A percentile compares a stretch with the other conserved stretches of the same genome.
Conservation (phyloP, 2,797 vertebrate genomes). For the Petrocephalus schoutedeni region DNA sequence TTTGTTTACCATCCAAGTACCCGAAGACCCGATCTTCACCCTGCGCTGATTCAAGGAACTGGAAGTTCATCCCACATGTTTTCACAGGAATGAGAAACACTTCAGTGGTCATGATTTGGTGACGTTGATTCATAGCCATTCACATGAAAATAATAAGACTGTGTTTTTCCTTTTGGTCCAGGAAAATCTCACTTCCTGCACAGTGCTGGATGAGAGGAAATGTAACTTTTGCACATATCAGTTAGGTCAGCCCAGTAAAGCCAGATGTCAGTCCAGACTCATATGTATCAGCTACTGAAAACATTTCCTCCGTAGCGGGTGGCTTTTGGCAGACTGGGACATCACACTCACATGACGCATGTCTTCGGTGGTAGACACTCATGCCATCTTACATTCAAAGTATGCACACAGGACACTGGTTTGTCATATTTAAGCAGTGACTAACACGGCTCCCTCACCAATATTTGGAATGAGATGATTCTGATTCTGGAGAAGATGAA, state of each 20-base stretch:
- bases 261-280: slow-evolving; percentile 5
- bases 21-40: neutral
- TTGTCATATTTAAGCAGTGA: neutral
- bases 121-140: slow-evolving; percentile 6
- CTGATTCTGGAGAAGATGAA: neutral
- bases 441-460: neutral
- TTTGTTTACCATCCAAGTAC: neutral
- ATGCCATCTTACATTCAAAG: neutral
- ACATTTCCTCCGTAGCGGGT: slow-evolving; percentile 33
- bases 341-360: slow-evolving; percentile 42
- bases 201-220: slow-evolving; percentile 37
- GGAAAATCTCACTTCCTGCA: slow-evolving; percentile 16
- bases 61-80: slow-evolving; percentile 11
- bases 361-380: slow-evolving; percentile 29
- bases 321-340: slow-evolving; percentile 28
- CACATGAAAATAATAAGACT: neutral
- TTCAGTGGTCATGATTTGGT: neutral
- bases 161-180: slow-evolving; percentile 17
- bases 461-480: neutral
- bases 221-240: slow-evolving; percentile 22
- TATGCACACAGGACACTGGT: neutral
- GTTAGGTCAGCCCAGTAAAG: slow-evolving; percentile 18
- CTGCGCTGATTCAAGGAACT: neutral
- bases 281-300: neutral
- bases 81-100: slow-evolving; percentile 18